phyloP scores from a whole-genome alignment of 2,888 invertebrate genomes.

The Drosophila siamana region DNA sequence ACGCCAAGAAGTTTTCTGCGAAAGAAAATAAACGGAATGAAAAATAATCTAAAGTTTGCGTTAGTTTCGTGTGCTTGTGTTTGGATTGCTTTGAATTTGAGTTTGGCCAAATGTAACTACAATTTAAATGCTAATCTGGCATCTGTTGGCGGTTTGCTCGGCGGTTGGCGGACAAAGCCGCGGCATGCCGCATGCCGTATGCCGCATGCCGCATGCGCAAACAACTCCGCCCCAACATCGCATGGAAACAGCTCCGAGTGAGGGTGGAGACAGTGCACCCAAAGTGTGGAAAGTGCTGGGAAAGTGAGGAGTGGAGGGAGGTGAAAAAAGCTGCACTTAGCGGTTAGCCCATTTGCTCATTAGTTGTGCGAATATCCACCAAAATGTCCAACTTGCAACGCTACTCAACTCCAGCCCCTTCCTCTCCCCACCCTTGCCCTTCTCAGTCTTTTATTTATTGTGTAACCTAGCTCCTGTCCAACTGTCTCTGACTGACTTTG shows the following conservation, averaged over 20 bases:
- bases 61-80: constrained; percentile 30
- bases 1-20: constrained; percentile 56
- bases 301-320: neutral
- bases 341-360: constrained; percentile 64
- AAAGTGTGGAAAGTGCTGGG: neutral
- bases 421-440: constrained; percentile 15
- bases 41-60: constrained; percentile 68
- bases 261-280: constrained; percentile 32
- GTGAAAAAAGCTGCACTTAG: constrained; percentile 31
- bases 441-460: constrained; percentile 36
- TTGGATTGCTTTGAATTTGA: constrained; percentile 47
- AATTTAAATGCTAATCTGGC: constrained; percentile 80
- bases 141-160: constrained; percentile 70
- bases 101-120: constrained; percentile 77
- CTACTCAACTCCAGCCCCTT: neutral
- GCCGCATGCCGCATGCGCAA: constrained; percentile 61
- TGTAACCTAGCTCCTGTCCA: constrained; percentile 30
- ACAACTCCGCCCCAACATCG: constrained; percentile 64
- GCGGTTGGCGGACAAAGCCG: no score
- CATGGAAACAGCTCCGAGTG: constrained; percentile 39
- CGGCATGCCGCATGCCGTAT: constrained; percentile 48
- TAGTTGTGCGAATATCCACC: constrained; percentile 42
- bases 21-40: constrained; percentile 62
- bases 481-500: constrained; percentile 18
- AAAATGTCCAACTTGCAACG: constrained; percentile 21